phyloP scores from a whole-genome alignment of 2,797 vertebrate genomes.

The Typhlichthys subterraneus region DNA sequence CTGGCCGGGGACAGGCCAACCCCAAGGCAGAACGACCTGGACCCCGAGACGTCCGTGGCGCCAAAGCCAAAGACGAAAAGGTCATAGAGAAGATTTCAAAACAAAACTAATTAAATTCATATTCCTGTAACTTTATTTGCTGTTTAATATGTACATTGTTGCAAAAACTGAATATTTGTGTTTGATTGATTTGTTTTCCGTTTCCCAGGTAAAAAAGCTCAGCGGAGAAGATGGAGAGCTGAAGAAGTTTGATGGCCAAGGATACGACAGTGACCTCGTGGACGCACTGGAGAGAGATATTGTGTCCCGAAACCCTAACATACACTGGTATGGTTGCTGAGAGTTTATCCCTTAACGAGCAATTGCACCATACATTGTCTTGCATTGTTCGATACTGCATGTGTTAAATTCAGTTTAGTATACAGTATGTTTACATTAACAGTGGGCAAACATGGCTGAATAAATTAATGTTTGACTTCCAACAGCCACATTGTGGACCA shows the following conservation, averaged over 20 bases:
- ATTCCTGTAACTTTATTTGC: too few species aligned
- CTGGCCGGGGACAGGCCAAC: slow-evolving; percentile 78
- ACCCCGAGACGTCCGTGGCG: slow-evolving; percentile 76
- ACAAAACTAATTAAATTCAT: too few species aligned
- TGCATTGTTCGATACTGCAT: too few species aligned
- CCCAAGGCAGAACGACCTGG: slow-evolving; percentile 80
- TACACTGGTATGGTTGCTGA: slow-evolving; percentile 85
- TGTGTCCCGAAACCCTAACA: slow-evolving; percentile 92
- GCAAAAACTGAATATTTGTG: background rate
- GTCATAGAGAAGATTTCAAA: slow-evolving; percentile 54
- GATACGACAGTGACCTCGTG: slow-evolving; percentile 91
- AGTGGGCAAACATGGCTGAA: too few species aligned
- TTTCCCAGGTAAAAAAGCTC: slow-evolving; percentile 85
- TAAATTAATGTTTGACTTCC: too few species aligned
- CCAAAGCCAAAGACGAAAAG: slow-evolving; percentile 89
- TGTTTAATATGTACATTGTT: background rate
- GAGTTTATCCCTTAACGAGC: too few species aligned
- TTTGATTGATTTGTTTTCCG: background rate
- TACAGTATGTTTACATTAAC: too few species aligned
- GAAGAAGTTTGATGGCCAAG: slow-evolving; percentile 89
- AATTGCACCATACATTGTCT: too few species aligned
- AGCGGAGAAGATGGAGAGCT: slow-evolving; percentile 85
- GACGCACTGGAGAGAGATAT: slow-evolving; percentile 95
- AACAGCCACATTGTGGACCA: too few species aligned
- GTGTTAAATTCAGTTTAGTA: too few species aligned